Base-by-base conservation (phyloP, 2,888 invertebrate species). In the Noctuana brunneofusca region DNA sequence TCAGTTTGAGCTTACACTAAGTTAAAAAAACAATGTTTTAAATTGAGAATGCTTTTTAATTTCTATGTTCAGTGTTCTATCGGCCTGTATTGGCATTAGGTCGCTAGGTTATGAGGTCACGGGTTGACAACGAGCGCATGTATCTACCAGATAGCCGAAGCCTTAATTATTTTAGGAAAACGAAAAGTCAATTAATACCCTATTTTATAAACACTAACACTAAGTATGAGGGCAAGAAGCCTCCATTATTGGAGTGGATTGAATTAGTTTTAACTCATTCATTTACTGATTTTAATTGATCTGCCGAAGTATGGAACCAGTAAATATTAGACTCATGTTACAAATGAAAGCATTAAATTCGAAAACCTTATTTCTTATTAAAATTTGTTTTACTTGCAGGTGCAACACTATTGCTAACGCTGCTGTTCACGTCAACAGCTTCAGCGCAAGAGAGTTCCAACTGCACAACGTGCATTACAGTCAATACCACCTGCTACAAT, bases 401-500 rank as follows among this genome's bases (percentile, higher is more conserved):
- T 56, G 65, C 41, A 24, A 68, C 35, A 20, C 84, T 86, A 82
- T 68, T 82, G 65, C 49, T 78, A 1, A 53, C 65, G n/a, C 54
- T 76, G 1, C 35, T 83, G 1, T 60, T 84, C 16, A 54, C 76
- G 27, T 59, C 68, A 49, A 66, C 75, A 18, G 69, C 74, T 1
- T 64, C 73, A 1, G 74, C 69, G n/a, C 69, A 73, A 68, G 14
- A 70, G 58, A 54, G 58, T 18, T 56, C 58, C 12, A 54, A 63
- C 3, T 89, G 88, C 63, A 22, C 69, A 0, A 76, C 80, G 0
- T 89, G 88, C 64, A 64, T 89, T 48, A 69, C 74, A 60, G 66
- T 86, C 48, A 76, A 85, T 66, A 67, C 66, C 0, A 74, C 75
- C 0, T 91, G 90, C 72, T 81, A 81, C 76, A 83, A 84, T 64